Conservation (phyloP, 2,113 vertebrate species). For the Pandion haliaetus region DNA sequence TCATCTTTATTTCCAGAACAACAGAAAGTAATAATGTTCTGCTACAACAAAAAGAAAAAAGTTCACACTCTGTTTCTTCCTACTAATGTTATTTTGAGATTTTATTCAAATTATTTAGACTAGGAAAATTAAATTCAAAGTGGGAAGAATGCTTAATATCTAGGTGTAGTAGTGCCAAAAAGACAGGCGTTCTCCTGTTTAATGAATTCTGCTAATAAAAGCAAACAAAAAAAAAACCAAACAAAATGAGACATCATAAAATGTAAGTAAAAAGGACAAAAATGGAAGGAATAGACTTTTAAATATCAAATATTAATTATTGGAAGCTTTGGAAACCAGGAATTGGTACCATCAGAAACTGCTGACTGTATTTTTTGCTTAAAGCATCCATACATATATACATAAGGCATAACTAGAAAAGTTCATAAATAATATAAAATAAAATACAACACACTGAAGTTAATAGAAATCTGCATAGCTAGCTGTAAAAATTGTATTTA, state of each 20-base stretch:
- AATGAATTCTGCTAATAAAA: slow-evolving; percentile 38
- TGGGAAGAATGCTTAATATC: neutral
- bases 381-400: neutral
- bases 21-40: neutral
- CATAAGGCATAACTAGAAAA: neutral
- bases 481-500: neutral
- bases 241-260: neutral
- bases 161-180: neutral
- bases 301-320: neutral
- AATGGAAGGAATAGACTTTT: neutral
- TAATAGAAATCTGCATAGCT: neutral
- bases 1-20: slow-evolving; percentile 11
- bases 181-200: neutral
- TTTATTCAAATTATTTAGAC: neutral
- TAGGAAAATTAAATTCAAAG: neutral
- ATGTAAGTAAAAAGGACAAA: neutral
- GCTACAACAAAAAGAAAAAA: neutral
- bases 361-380: neutral
- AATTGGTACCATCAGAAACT: neutral
- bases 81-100: slow-evolving; percentile 8
- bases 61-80: neutral
- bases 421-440: neutral
- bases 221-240: neutral
- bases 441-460: neutral
- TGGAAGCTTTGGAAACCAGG: neutral